Percentiles rank a stretch among this genome's conserved stretches.
phyloP scores from a whole-genome alignment of 2,797 vertebrate genomes.

The Poecilia gillii region DNA sequence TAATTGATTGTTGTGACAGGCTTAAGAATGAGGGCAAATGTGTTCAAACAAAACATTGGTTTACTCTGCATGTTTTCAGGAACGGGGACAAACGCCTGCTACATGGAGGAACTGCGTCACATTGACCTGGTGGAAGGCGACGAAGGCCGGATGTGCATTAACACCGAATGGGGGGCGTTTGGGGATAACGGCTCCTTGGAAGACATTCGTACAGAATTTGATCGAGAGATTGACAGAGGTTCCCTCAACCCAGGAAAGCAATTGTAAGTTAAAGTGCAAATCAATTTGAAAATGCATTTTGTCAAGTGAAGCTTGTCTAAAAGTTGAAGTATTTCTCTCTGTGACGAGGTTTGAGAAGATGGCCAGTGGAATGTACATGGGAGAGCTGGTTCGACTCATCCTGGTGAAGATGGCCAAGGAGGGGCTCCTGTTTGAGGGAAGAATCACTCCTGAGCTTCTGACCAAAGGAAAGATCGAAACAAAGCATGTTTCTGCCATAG shows the following conservation, averaged over 20 bases:
- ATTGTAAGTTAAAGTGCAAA: slow-evolving; percentile 81
- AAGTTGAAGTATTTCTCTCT: background rate
- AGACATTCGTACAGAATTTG: slow-evolving; percentile 91
- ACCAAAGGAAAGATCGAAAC: slow-evolving; percentile 96
- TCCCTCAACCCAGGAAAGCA: slow-evolving; percentile 93
- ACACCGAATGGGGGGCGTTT: slow-evolving; percentile 94
- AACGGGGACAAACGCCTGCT: slow-evolving; percentile 95
- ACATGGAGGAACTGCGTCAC: slow-evolving; percentile 97
- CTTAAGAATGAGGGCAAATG: background rate
- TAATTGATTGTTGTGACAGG: too few species aligned
- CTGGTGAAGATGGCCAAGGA: slow-evolving; percentile 99
- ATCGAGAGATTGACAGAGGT: slow-evolving; percentile 91
- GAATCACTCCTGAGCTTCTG: slow-evolving; percentile 95
- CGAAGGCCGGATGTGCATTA: slow-evolving; percentile 97
- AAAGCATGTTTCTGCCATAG: slow-evolving; percentile 93
- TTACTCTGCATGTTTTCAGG: slow-evolving; percentile 67
- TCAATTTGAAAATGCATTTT: background rate
- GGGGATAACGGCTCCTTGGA: slow-evolving; percentile 90
- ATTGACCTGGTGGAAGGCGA: slow-evolving; percentile 96
- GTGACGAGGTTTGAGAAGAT: slow-evolving; percentile 95
- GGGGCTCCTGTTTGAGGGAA: slow-evolving; percentile 93
- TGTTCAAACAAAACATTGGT: background rate
- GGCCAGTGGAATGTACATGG: slow-evolving; percentile 97
- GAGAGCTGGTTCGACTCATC: slow-evolving; percentile 96
- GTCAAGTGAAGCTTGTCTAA: background rate